Base-by-base conservation (phyloP, 2,797 vertebrate genomes). In the Chromis chromis region DNA sequence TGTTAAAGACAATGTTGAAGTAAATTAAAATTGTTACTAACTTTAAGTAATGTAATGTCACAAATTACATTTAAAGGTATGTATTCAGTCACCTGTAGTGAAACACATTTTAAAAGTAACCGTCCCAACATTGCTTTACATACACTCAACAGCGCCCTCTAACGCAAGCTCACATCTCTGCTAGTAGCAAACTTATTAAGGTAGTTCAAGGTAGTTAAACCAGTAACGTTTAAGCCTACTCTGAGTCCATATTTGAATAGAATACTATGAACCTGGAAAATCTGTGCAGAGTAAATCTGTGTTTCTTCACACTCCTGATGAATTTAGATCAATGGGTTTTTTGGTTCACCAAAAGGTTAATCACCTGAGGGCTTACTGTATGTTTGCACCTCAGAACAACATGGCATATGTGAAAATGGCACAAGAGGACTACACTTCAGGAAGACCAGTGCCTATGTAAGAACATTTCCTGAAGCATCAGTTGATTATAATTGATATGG, bases 401-500 rank as follows among this genome's bases (percentile, higher is more conserved):
- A 5, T 5, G 33, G 25, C 46, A 31, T 5, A 44, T 27, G 22
- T 31, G 48, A 22, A 33, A 48, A 1, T 16, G 21, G 53, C 8
- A 46, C 2, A 21, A 56, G 39, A 58, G 54, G 14, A n/a, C 13
- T 28, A 24, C 31, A 42, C 21, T 65, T 65, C 14, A 53, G 50
- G 70, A 21, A 58, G 39, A 62, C 8, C 25, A 24, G 63, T 36
- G 31, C 24, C 40, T 28, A 6, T 53, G 61, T 49, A 22, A 33
- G 27, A 68, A 44, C 42, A 44, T 58, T 55, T 65, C 60, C 46
- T 4, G 12, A 60, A 64, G 50, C 50, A 22, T 60, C 49, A 22
- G 56, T 52, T 78, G 78, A 70, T 65, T 53, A 52, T 57, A 70
- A 58, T 53, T 71, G 54, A 70, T 40, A 49, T 79, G 69, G 19